Conservation (phyloP, 2,113 vertebrate genomes). For the Typhlomys cinereus region DNA sequence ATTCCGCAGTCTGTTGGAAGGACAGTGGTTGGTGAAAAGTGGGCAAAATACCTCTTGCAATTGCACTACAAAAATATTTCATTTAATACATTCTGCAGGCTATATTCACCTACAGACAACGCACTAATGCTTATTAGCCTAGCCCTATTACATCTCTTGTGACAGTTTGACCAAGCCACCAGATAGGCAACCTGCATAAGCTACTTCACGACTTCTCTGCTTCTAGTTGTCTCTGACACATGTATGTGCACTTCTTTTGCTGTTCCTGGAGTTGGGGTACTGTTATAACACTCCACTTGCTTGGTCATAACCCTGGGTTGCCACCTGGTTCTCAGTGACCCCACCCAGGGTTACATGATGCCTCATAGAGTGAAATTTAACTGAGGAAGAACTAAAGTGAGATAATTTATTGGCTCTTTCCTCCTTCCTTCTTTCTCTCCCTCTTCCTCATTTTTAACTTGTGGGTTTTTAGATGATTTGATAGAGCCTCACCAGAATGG, state of each 20-base stretch:
- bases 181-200: accelerated
- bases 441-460: accelerated
- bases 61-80: neutral
- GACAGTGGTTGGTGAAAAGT: neutral
- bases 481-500: neutral
- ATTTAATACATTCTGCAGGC: neutral
- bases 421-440: neutral
- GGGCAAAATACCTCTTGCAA: neutral
- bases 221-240: neutral
- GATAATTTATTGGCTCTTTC: accelerated
- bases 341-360: neutral
- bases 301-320: neutral
- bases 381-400: neutral
- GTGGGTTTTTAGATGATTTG: neutral
- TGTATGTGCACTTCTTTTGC: accelerated
- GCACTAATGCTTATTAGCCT: neutral
- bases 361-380: no score
- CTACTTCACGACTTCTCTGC: neutral
- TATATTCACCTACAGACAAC: neutral
- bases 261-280: accelerated
- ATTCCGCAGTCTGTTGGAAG: neutral
- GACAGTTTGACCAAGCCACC: neutral
- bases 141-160: neutral
- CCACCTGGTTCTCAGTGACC: neutral
- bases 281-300: neutral